These are phyloP conservation scores for Colius striatus DNA, from an alignment of 2,113 vertebrate genomes.

Conservation along the genomic window DNA sequence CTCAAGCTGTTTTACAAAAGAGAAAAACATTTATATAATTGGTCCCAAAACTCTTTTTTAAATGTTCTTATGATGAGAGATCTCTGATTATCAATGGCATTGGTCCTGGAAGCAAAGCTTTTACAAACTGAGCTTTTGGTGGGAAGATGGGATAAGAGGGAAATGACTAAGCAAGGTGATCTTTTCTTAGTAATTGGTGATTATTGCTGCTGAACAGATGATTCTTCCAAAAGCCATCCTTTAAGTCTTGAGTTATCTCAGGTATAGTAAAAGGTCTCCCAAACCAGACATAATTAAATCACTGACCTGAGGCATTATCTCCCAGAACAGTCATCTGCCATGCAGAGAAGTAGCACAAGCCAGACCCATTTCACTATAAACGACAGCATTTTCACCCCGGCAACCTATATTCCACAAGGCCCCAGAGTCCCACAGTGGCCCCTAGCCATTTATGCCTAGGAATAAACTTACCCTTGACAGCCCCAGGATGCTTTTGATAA, in stretches of 20 bases:
- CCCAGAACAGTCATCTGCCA: background rate
- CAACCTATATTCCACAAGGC: background rate
- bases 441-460: background rate
- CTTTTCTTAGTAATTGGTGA: slow-evolving; percentile 19
- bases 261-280: background rate
- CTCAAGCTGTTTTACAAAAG: slow-evolving; percentile 55
- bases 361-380: background rate
- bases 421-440: no score
- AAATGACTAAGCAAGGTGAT: background rate
- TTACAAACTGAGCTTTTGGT: background rate
- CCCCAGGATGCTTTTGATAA: background rate
- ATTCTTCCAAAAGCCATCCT: background rate
- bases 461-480: background rate
- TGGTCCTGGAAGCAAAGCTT: background rate
- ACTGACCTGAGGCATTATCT: background rate
- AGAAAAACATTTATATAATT: slow-evolving; percentile 35
- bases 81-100: background rate
- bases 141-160: background rate
- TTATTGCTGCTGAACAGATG: background rate
- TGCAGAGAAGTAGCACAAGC: background rate
- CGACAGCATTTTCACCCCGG: accelerated
- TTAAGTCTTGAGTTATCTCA: background rate
- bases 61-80: background rate
- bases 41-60: background rate
- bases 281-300: slow-evolving; percentile 4